Percentiles rank a stretch among this genome's conserved stretches.
These are phyloP conservation scores for Melinaea marsaeus DNA, from an alignment of 2,888 invertebrate genomes.

Conservation along the genomic window DNA sequence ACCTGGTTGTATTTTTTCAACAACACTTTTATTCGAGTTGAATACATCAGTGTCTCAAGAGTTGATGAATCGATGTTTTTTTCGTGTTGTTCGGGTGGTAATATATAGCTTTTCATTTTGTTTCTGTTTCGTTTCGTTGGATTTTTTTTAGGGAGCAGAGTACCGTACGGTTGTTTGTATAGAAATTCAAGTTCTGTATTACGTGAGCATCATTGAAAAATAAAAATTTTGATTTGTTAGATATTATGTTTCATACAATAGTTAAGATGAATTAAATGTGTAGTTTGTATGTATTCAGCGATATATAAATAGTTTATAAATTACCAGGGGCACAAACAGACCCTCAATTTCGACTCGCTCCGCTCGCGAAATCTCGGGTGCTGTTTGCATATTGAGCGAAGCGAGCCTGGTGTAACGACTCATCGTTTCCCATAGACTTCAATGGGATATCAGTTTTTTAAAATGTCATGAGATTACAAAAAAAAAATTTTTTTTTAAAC, in stretches of 20 bases:
- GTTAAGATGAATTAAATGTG: no score
- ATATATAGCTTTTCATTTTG: background rate
- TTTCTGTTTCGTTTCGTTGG: slow-evolving; percentile 8
- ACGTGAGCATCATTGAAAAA: slow-evolving; percentile 15
- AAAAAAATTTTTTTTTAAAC: no score
- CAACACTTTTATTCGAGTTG: slow-evolving; percentile 10
- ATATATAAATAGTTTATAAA: no score
- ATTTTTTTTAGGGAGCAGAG: slow-evolving; percentile 6
- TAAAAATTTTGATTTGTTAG: slow-evolving; percentile 17
- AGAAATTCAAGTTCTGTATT: slow-evolving; percentile 12
- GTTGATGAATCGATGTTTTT: slow-evolving; percentile 7
- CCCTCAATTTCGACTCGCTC: no score
- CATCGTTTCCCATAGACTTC: no score
- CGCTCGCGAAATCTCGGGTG: no score
- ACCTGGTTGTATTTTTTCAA: slow-evolving; percentile 11
- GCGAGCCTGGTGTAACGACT: no score
- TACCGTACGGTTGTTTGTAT: slow-evolving; percentile 5
- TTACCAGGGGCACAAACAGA: no score
- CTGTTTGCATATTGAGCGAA: no score
- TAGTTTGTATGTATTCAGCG: no score
- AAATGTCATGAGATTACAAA: no score
- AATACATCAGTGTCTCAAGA: slow-evolving; percentile 3
- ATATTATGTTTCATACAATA: slow-evolving; percentile 6
- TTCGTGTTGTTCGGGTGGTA: background rate
- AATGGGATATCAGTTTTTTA: no score